Base-by-base conservation (phyloP, 1,140 invertebrate species). In the Ladona fulva region DNA sequence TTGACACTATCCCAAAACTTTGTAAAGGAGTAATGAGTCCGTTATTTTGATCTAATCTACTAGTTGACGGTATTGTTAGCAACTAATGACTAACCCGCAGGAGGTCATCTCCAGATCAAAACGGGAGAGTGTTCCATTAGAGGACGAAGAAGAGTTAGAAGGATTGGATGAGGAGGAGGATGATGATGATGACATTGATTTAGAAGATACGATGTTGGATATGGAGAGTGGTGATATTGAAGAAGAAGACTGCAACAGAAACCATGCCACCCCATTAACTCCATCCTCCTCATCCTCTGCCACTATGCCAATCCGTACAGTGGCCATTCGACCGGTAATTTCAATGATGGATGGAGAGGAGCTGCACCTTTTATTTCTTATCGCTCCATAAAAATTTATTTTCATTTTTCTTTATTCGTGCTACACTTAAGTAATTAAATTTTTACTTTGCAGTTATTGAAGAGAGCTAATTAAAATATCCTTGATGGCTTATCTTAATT, bases 121-220 rank as follows among this genome's bases (percentile, higher is more conserved):
- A 12, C 52, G 3, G 3, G 52, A 66, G 3, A 6, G 52, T 22
- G n/a, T 66, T 22, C 52, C 52, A 22, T 19, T 66, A 19, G 52
- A 66, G 3, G 52, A 66, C n/a, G 52, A 66, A 12, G 52, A 66
- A 22, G 52, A 66, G 52, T 16, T 16, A 22, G 52, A 66, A 22
- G 52, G 14, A 22, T 16, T 19, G 52, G 52, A 66, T 66, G 52
- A 66, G 16, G 52, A 66, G 16, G 16, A 19, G 52, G 52, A 66
- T 66, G 52, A 66, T 66, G 52, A 66, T 66, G 52, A 66, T 66
- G 52, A 66, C 12, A 66, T 66, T 66, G 52, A 66, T 66, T 22
- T 66, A 12, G 52, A 66, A 22, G 52, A 66, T 66, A 22, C 52
- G 5, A 16, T 66, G 52, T 22, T 66, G 52, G 52, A 66, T 22